Base-by-base conservation (phyloP, 37 sponge, comb jelly and placozoan species). In the Amphimedon queenslandica region DNA sequence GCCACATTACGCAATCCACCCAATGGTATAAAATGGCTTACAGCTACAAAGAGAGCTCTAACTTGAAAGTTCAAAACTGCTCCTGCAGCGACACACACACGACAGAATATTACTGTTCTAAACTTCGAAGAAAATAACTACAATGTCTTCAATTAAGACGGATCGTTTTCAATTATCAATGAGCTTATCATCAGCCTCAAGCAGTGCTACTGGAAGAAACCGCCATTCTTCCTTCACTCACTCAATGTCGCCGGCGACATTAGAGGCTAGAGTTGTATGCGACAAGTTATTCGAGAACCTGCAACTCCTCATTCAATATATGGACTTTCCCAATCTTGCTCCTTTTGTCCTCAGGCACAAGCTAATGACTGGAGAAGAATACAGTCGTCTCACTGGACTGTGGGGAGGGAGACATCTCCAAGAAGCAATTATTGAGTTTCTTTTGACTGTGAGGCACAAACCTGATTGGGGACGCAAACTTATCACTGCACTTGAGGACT, bases 351-450 rank as follows among this genome's bases (percentile, higher is more conserved):
- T 40, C 27, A 37, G 71, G 24, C 13, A 39, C 3, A 3, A 40
- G n/a, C 71, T 70, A 4, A 40, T 70, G 24, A 40, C 71, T 13
- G 71, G 47, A 40, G 71, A 70, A 27, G 71, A 70, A 21, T 70
- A 70, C 51, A 42, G 10, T 13, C 24, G 32, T 4, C 51, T 70
- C 5, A 38, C 13, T 39, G 3, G 5, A 5, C 27, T 25, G 8
- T 60, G 61, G 61, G 5, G 24, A 25, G 28, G 27, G 5, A 11
- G 27, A n/a, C 21, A n/a, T 11, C 21, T 60, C 28, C 61, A 60
- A 60, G 61, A 60, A 11, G 21, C 61, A n/a, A 25, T 60, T 13
- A 25, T 60, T 11, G 27, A 60, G 61, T 25, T n/a, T 6, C 27
- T 60, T 6, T 25, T 60, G 5, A 25, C 27, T 25, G 28, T 60